A percentile compares a stretch with the other conserved stretches of the same genome.
Evolutionary conservation across 2,113 vertebrate species (phyloP).

Genomic region (Sakesphorus luctuosus): DNA sequence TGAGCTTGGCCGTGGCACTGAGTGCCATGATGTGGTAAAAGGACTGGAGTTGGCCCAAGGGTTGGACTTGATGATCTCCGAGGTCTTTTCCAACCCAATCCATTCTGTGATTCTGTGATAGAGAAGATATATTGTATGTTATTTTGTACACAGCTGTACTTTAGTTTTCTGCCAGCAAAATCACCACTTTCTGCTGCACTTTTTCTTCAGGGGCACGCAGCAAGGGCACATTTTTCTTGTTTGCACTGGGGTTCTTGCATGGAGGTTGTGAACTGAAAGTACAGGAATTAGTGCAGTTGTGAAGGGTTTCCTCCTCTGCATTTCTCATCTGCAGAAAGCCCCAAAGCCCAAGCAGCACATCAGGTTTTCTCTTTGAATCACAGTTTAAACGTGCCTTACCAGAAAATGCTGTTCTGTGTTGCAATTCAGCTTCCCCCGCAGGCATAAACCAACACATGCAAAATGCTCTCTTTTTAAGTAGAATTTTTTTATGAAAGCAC

Average conservation of each 20-base stretch:
- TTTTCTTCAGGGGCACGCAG: background rate
- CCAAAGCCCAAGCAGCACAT: background rate
- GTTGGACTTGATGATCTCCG: too few species aligned
- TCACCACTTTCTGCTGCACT: background rate
- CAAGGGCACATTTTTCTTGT: background rate
- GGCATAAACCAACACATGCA: background rate
- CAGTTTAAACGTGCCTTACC: background rate
- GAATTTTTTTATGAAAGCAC: background rate
- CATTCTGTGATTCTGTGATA: too few species aligned
- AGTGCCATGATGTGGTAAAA: too few species aligned
- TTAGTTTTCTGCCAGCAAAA: background rate
- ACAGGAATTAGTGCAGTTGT: background rate
- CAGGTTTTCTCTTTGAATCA: slow-evolving; percentile 24
- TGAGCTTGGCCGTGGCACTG: too few species aligned
- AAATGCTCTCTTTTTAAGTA: background rate
- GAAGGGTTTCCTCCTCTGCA: background rate
- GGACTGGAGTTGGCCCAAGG: too few species aligned
- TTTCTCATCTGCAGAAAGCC: slow-evolving; percentile 17
- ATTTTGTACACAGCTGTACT: background rate
- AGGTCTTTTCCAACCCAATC: too few species aligned
- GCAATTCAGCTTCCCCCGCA: background rate
- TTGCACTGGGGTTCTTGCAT: background rate
- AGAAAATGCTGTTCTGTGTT: background rate
- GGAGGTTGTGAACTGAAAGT: background rate
- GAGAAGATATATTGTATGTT: background rate